These are phyloP conservation scores for Hemicordylus capensis DNA, from an alignment of 2,113 vertebrate genomes.

Conservation along the genomic window DNA sequence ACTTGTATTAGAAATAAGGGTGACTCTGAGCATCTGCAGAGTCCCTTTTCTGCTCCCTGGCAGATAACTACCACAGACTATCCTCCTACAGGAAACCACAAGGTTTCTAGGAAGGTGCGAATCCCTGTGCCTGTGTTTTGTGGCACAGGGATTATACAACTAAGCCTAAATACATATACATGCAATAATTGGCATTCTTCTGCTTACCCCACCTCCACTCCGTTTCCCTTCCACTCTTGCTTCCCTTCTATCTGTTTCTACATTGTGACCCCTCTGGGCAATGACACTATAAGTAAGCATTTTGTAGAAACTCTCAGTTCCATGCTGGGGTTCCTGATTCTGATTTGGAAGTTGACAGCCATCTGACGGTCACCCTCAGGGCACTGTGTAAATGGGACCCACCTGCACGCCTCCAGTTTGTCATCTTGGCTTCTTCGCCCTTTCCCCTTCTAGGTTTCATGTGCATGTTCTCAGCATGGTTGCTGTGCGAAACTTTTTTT, in stretches of 20 bases:
- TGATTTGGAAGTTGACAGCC: background rate
- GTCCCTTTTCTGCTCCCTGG: background rate
- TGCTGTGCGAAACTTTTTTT: too few relatives aligned
- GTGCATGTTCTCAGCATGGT: slow-evolving; percentile 75
- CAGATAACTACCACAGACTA: background rate
- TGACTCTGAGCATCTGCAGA: background rate
- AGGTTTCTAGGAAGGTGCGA: too few relatives aligned
- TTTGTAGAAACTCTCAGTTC: too few relatives aligned
- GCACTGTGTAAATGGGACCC: slow-evolving; percentile 51
- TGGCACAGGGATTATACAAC: too few relatives aligned
- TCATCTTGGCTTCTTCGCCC: slow-evolving; percentile 22
- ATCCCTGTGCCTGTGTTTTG: background rate
- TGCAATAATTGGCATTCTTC: too few relatives aligned
- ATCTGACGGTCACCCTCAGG: slow-evolving; percentile 15
- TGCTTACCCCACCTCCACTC: too few relatives aligned
- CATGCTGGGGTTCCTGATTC: background rate
- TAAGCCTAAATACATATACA: too few relatives aligned
- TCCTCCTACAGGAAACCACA: background rate
- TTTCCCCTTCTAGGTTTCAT: slow-evolving; percentile 3
- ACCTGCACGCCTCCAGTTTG: background rate
- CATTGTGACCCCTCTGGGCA: too few relatives aligned
- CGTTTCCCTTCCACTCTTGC: too few relatives aligned
- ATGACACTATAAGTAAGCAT: too few relatives aligned
- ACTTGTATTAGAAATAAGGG: background rate
- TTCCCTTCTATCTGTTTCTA: too few relatives aligned